phyloP scores from a whole-genome alignment of 2,113 vertebrate genomes.

The Quiscalus mexicanus region DNA sequence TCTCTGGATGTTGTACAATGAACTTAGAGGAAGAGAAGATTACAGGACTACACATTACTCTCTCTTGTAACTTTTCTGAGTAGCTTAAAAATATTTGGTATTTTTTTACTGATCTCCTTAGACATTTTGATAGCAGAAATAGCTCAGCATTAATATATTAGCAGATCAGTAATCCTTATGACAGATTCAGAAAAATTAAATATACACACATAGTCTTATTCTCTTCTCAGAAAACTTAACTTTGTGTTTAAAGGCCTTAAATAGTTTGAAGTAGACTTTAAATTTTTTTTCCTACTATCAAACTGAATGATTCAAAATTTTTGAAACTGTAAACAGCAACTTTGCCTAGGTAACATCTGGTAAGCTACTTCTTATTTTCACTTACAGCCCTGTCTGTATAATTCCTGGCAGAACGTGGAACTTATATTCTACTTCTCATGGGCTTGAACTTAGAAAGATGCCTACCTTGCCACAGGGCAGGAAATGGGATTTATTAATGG shows the following conservation, averaged over 20 bases:
- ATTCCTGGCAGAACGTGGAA: not conserved
- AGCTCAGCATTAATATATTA: not conserved
- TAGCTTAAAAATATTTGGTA: not conserved
- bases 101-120: not conserved
- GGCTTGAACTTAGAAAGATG: not conserved
- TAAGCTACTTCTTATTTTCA: not conserved
- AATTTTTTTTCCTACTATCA: not conserved
- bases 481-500: constrained; percentile 36
- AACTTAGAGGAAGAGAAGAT: not conserved
- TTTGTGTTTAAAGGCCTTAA: not conserved
- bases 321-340: not conserved
- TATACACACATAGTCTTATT: not conserved
- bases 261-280: not conserved
- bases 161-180: not conserved
- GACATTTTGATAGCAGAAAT: not conserved
- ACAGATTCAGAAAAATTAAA: not conserved
- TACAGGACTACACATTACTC: not conserved
- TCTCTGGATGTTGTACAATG: not conserved
- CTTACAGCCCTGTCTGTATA: not conserved
- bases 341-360: not conserved
- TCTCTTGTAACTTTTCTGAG: not conserved
- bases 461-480: not conserved
- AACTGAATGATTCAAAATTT: not conserved
- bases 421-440: not conserved
- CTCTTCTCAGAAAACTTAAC: not conserved